Conservation (phyloP, 1,140 invertebrate species). For the Aradophagus sp. region DNA sequence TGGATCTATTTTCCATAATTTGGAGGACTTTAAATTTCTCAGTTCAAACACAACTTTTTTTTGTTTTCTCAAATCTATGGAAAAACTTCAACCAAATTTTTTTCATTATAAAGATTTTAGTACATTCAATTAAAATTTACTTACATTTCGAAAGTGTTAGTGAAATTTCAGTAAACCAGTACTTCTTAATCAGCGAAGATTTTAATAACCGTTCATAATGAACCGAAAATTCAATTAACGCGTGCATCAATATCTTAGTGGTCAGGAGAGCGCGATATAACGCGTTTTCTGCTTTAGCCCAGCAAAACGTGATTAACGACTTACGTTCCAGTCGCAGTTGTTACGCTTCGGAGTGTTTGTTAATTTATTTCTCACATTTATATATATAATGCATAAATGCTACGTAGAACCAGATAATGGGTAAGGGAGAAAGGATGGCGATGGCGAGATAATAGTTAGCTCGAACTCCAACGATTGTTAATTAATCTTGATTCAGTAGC, state of each 20-base stretch:
- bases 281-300: slow-evolving; percentile 25
- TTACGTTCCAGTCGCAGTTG: slow-evolving; percentile 34
- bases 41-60: too few relatives aligned
- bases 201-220: too few relatives aligned
- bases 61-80: too few relatives aligned
- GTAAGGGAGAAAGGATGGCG: slow-evolving; percentile 12
- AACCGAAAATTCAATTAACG: slow-evolving; percentile 41
- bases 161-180: too few relatives aligned
- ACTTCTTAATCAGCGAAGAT: too few relatives aligned
- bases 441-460: slow-evolving; percentile 34
- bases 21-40: too few relatives aligned
- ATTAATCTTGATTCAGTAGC: slow-evolving; percentile 50
- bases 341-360: slow-evolving; percentile 44
- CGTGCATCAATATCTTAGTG: slow-evolving; percentile 27
- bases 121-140: too few relatives aligned
- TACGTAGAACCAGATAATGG: slow-evolving; percentile 19
- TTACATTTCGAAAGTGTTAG: too few relatives aligned
- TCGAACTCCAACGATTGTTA: slow-evolving; percentile 48
- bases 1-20: too few relatives aligned
- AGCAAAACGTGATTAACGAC: slow-evolving; percentile 53
- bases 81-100: too few relatives aligned
- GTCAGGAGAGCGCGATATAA: slow-evolving; percentile 32
- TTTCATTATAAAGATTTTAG: too few relatives aligned
- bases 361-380: slow-evolving; percentile 49
- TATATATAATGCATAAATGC: slow-evolving; percentile 15